These are phyloP conservation scores for Heliconius ismenius DNA, from an alignment of 2,888 invertebrate species.

Conservation along the genomic window DNA sequence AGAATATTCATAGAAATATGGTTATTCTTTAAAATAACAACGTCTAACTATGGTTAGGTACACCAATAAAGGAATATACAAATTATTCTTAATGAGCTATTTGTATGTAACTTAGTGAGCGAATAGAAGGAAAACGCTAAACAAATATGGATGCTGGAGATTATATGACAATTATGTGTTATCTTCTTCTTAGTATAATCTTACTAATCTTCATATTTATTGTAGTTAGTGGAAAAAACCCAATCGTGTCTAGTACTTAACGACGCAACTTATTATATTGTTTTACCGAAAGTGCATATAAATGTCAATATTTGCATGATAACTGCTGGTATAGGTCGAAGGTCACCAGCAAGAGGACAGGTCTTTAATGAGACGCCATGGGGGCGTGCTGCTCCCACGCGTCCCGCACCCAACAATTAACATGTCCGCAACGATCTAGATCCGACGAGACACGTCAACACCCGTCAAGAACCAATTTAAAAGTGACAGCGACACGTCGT, in stretches of 20 bases:
- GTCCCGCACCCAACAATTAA: conserved; percentile 67
- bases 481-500: conserved; percentile 71
- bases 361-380: conserved; percentile 41
- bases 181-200: conserved; percentile 16
- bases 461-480: conserved; percentile 71
- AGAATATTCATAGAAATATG: too few species aligned
- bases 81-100: background rate
- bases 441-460: conserved; percentile 70
- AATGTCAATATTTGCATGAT: conserved; percentile 39
- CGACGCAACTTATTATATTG: conserved; percentile 5
- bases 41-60: background rate
- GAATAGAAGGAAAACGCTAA: conserved; percentile 7
- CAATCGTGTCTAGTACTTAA: background rate
- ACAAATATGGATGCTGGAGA: conserved; percentile 16
- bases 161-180: conserved; percentile 21
- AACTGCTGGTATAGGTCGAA: conserved; percentile 36
- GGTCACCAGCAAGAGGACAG: conserved; percentile 42
- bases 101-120: conserved; percentile 8
- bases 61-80: background rate
- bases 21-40: background rate
- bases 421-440: conserved; percentile 72
- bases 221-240: conserved; percentile 4
- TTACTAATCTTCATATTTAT: conserved; percentile 7
- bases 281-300: conserved; percentile 8
- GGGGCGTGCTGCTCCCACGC: conserved; percentile 55